These are phyloP conservation scores for Prunella himalayana DNA, from an alignment of 2,113 vertebrate genomes.

Conservation along the genomic window DNA sequence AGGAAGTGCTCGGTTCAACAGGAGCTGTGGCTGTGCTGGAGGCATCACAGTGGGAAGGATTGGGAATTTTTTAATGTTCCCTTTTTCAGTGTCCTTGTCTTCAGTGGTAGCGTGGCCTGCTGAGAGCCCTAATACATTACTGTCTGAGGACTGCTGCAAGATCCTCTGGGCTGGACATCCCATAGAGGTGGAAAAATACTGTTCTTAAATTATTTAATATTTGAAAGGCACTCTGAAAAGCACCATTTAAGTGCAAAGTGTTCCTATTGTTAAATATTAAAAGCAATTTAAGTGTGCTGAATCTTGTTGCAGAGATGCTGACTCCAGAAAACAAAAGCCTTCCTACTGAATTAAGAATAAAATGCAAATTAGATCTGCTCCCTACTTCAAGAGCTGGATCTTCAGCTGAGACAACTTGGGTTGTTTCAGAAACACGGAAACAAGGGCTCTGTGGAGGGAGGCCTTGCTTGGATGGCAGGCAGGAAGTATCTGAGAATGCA, in stretches of 20 bases:
- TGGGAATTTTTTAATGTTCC: not conserved
- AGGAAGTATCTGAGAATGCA: constrained; percentile 38
- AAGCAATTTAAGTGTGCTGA: constrained; percentile 45
- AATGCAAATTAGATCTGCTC: constrained; percentile 5
- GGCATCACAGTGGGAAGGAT: not conserved
- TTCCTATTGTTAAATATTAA: constrained; percentile 59
- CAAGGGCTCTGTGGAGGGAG: not conserved
- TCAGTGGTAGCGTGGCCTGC: not conserved
- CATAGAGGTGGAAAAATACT: constrained; percentile 5
- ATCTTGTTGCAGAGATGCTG: constrained; percentile 47
- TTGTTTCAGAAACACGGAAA: not conserved
- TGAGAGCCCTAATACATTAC: not conserved
- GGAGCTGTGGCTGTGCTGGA: not conserved
- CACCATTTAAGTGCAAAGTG: constrained; percentile 44
- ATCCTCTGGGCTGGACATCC: not conserved
- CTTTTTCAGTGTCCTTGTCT: not conserved
- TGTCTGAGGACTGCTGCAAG: not conserved
- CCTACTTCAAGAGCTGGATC: not conserved
- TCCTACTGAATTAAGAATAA: constrained; percentile 32
- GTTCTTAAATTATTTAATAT: constrained; percentile 29
- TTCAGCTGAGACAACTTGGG: not conserved
- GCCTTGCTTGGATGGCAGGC: not conserved
- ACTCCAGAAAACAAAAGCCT: constrained; percentile 41
- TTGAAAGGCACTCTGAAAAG: constrained; percentile 39
- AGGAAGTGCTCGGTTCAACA: not conserved